phyloP scores from a whole-genome alignment of 2,888 invertebrate genomes.

The Stramonita haemastoma region DNA sequence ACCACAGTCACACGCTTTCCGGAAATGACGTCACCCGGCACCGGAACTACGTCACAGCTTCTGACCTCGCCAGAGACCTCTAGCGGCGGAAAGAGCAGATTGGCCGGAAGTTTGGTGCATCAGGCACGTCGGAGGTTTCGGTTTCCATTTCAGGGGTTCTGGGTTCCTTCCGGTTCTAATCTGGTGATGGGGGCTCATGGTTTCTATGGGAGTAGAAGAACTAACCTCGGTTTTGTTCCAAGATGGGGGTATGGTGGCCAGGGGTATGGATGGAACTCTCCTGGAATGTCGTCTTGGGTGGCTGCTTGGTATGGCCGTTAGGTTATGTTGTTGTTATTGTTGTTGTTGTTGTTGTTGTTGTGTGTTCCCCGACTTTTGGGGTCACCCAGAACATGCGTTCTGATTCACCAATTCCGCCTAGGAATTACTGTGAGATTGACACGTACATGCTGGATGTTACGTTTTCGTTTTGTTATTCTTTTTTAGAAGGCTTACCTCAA shows the following conservation, averaged over 20 bases:
- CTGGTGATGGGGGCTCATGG: background rate
- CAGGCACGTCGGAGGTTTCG: background rate
- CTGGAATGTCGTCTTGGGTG: background rate
- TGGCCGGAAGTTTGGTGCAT: background rate
- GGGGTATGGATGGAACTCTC: background rate
- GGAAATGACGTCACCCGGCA: background rate
- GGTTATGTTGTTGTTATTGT: no score
- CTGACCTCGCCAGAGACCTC: background rate
- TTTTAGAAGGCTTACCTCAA: background rate
- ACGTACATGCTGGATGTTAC: background rate
- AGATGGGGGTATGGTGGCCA: background rate
- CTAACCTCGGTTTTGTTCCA: background rate
- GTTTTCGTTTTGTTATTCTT: background rate
- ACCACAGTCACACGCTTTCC: background rate
- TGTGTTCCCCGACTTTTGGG: background rate
- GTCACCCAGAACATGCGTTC: background rate
- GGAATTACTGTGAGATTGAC: background rate
- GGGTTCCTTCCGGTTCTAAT: background rate
- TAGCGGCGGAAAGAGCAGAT: background rate
- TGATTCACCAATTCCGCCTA: background rate
- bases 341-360: background rate
- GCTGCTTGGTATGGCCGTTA: background rate
- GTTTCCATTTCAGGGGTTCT: background rate
- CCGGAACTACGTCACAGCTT: background rate
- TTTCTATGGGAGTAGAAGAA: background rate